These are phyloP conservation scores for Cyclargus thomasi DNA, from an alignment of 1,140 invertebrate genomes.

Conservation along the genomic window DNA sequence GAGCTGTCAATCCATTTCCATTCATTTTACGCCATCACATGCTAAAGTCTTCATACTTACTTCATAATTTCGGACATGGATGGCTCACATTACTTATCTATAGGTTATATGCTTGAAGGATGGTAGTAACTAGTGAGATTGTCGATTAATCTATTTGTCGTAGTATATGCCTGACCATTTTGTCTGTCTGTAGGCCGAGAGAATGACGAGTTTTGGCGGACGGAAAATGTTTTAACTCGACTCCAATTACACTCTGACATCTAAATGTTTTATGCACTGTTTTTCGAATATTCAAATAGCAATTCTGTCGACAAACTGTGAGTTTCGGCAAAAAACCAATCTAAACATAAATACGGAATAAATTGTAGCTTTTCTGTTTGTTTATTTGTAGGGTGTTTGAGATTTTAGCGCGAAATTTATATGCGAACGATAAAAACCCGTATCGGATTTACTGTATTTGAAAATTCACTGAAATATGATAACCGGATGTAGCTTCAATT, in stretches of 20 bases:
- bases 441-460: not conserved
- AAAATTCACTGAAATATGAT: not conserved
- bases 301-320: constrained; percentile 7
- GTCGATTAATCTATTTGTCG: not conserved
- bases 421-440: not conserved
- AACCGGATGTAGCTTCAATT: not conserved
- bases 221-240: constrained; percentile 1
- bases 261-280: constrained; percentile 1
- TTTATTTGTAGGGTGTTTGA: constrained; percentile 9
- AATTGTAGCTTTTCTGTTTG: not conserved
- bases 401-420: not conserved
- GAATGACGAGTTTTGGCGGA: not conserved
- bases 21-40: no score
- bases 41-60: no score
- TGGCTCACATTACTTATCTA: no score
- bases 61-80: no score
- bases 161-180: not conserved
- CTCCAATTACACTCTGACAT: constrained; percentile 11
- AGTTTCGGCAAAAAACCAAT: not conserved
- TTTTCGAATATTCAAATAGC: constrained; percentile 4
- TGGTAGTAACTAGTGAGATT: not conserved
- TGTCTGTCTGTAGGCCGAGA: not conserved
- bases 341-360: constrained; percentile 7
- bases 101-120: no score
- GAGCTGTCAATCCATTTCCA: no score